Evolutionary conservation across 1,140 invertebrate genomes (phyloP).

Genomic region (Papilio aristodemus): DNA sequence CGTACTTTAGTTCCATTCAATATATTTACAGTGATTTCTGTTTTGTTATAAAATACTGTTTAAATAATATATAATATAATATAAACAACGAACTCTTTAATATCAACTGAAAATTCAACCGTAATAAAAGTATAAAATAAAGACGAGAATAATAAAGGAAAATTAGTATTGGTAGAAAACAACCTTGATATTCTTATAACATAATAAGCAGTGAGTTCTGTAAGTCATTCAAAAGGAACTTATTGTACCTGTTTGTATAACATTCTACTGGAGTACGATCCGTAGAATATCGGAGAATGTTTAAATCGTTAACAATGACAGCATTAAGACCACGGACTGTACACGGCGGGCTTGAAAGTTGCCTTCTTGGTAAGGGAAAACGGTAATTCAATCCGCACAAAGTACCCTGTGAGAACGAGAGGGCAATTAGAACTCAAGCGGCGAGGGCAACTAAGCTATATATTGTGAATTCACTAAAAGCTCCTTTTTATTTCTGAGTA

Average conservation of each 20-base stretch:
- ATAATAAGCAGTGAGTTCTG: background rate
- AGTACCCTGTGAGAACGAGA: slow-evolving; percentile 26
- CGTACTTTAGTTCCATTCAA: background rate
- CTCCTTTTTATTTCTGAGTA: slow-evolving; percentile 27
- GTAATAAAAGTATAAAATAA: background rate
- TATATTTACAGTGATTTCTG: background rate
- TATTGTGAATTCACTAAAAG: slow-evolving; percentile 22
- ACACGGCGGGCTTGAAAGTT: slow-evolving; percentile 9
- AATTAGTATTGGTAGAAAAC: background rate
- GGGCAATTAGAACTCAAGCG: slow-evolving; percentile 27
- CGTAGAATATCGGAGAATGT: background rate
- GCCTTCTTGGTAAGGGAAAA: background rate
- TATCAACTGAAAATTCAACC: too few relatives aligned
- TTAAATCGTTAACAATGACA: background rate
- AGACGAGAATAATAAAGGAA: background rate
- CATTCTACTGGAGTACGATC: background rate
- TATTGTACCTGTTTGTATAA: background rate
- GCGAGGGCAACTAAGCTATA: background rate
- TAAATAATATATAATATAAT: too few relatives aligned
- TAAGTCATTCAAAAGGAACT: background rate
- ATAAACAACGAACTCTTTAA: too few relatives aligned
- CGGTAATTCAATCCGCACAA: slow-evolving; percentile 18
- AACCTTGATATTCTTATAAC: background rate
- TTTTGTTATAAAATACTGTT: background rate
- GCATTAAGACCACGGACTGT: slow-evolving; percentile 8